Evolutionary conservation across 92 coral and sea anemone genomes (phyloP).

Genomic region (Muricea muricata): DNA sequence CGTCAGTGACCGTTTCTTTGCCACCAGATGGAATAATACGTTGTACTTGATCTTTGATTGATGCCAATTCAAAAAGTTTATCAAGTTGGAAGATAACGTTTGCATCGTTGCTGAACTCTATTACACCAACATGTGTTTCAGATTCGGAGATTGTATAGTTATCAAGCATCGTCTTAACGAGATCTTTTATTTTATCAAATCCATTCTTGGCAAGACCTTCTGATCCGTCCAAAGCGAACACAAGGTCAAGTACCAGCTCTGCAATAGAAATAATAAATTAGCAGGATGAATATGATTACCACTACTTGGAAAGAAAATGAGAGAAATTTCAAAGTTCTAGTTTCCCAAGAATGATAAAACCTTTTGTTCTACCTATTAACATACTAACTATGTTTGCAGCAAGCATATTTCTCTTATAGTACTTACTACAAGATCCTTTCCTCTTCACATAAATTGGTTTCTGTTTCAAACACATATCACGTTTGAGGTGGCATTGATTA

Average conservation of each 20-base stretch:
- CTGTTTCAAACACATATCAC: constrained; percentile 59
- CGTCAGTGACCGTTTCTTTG: constrained; percentile 49
- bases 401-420: too few relatives aligned
- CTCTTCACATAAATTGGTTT: constrained; percentile 44
- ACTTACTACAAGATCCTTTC: constrained; percentile 77
- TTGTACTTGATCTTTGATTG: background rate
- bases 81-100: constrained; percentile 55
- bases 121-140: constrained; percentile 63
- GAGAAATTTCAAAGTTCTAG: constrained; percentile 25
- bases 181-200: constrained; percentile 76
- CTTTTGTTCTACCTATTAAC: background rate
- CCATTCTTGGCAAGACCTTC: constrained; percentile 50
- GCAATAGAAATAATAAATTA: too few relatives aligned
- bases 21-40: constrained; percentile 33
- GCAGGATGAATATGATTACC: too few relatives aligned
- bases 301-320: too few relatives aligned
- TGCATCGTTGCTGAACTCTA: constrained; percentile 72
- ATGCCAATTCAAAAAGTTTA: background rate
- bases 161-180: constrained; percentile 70
- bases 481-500: constrained; percentile 72
- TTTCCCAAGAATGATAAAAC: background rate
- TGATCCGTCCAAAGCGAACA: constrained; percentile 79
- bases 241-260: constrained; percentile 65
- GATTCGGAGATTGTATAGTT: constrained; percentile 66
- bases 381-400: background rate